Base-by-base conservation (phyloP, 2,113 vertebrate genomes). In the Madoqua kirkii region DNA sequence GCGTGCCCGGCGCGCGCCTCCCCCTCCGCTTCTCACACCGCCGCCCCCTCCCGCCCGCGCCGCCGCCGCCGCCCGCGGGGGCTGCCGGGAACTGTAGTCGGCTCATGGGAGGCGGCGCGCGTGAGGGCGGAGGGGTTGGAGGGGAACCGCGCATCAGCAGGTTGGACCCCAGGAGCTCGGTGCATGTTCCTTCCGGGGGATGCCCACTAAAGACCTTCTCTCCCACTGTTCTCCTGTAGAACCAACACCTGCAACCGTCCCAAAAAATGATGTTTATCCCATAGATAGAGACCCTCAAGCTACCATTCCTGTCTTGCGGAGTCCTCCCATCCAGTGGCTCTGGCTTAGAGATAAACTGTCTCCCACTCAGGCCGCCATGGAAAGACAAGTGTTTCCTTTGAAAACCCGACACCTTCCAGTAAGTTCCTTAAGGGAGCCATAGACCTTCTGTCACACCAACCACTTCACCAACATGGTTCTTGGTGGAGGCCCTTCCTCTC, bases 61-160 rank as follows among this genome's bases (percentile, higher is more conserved):
- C 50, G 91, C 96, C 5, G 94, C 59, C 59, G 59, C 59, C 96
- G 79, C 91, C 83, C 95, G 98, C 97, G 54, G 3, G 45, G 97
- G 0, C 93, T 97, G 97, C 97, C 96, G 99, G 99, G 98, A 98
- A 97, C 11, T 98, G 99, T 98, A 99, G 99, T 99, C 95, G 85
- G 29, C 48, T 45, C 4, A 1, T 1, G 5, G 21, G 93, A 92
- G 79, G 94, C 95, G 76, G 94, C 67, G 71, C 40, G 29, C 10
- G 13, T 33, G 45, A 19, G 33, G 14, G 14, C 16, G 5, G 60
- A 29, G 59, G 29, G 3, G 27, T 2, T 13, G 50, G 12, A 16
- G 31, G 1, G 1, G 76, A 8, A 31, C 7, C 1, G 11, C 0
- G 45, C 33, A 0, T 54, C 16, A 9, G 40, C 50, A 86, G 1